A percentile compares a stretch with the other conserved stretches of the same genome.
Evolutionary conservation across 2,888 invertebrate genomes (phyloP).

Genomic region (Dendrolimus pini): DNA sequence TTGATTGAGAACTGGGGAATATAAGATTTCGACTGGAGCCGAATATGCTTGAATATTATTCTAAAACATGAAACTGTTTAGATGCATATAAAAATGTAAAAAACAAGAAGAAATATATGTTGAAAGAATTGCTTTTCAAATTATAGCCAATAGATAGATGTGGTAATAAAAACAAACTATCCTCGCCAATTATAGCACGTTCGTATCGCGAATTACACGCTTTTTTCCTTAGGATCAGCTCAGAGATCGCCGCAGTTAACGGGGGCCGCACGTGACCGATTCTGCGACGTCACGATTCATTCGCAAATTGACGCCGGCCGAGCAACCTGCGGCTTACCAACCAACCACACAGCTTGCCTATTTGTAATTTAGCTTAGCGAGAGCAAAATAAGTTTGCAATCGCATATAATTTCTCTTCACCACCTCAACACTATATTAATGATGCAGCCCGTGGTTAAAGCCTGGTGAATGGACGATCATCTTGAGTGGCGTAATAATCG

Average conservation of each 20-base stretch:
- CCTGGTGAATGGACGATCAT: too few relatives aligned
- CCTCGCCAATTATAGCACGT: constrained; percentile 16
- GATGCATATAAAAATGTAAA: too few relatives aligned
- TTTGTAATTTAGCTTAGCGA: neutral
- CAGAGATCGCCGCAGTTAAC: constrained; percentile 19
- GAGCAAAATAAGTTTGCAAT: too few relatives aligned
- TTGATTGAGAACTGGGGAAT: too few relatives aligned
- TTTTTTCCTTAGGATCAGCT: constrained; percentile 23
- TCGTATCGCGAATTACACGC: constrained; percentile 20
- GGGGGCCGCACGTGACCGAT: constrained; percentile 42
- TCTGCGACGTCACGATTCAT: constrained; percentile 29
- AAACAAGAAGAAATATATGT: too few relatives aligned
- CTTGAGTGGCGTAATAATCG: too few relatives aligned
- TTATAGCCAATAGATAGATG: constrained; percentile 12
- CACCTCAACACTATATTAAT: too few relatives aligned
- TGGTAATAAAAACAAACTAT: constrained; percentile 24
- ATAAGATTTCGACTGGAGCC: too few relatives aligned
- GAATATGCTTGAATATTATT: too few relatives aligned
- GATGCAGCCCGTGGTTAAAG: too few relatives aligned
- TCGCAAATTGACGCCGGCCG: constrained; percentile 35
- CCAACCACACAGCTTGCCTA: neutral
- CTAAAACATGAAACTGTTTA: too few relatives aligned
- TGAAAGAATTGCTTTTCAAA: constrained; percentile 19
- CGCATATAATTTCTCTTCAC: too few relatives aligned
- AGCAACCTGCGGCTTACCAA: neutral